phyloP scores from a whole-genome alignment of 2,888 invertebrate species.

The Clepsis dumicolana region DNA sequence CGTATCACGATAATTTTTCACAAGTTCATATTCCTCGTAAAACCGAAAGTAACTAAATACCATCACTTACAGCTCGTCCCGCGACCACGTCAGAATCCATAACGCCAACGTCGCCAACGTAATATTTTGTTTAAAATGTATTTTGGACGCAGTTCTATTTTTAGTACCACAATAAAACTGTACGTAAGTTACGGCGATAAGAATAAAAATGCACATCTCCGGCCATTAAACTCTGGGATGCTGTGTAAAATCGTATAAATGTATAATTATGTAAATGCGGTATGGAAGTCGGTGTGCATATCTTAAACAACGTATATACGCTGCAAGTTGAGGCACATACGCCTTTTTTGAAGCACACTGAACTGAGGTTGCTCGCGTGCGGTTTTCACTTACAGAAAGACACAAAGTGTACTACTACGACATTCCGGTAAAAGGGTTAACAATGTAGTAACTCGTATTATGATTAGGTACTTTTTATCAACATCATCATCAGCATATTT shows the following conservation, averaged over 20 bases:
- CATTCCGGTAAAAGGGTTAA: constrained; percentile 6
- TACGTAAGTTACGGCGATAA: constrained; percentile 47
- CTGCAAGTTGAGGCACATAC: neutral
- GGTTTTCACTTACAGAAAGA: constrained; percentile 32
- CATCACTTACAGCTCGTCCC: neutral
- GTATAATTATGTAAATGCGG: constrained; percentile 60
- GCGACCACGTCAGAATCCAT: constrained; percentile 46
- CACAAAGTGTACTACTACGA: constrained; percentile 1
- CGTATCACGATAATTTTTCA: constrained; percentile 12
- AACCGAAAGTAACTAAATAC: constrained; percentile 30
- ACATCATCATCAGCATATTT: too few species aligned
- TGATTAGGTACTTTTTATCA: neutral
- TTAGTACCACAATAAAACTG: constrained; percentile 38
- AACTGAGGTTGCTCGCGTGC: constrained; percentile 11
- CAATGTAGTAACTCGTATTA: neutral
- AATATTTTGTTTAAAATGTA: constrained; percentile 23
- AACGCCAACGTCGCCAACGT: constrained; percentile 34
- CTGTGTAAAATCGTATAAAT: constrained; percentile 53
- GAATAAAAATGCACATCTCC: constrained; percentile 52
- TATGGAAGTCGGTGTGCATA: constrained; percentile 2
- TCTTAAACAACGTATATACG: neutral
- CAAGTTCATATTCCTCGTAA: constrained; percentile 1
- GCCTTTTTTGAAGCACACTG: neutral
- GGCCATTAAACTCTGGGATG: constrained; percentile 52
- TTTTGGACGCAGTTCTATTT: constrained; percentile 45